phyloP scores from a whole-genome alignment of 2,797 vertebrate genomes.

The Enteromius unitaeniatus region DNA sequence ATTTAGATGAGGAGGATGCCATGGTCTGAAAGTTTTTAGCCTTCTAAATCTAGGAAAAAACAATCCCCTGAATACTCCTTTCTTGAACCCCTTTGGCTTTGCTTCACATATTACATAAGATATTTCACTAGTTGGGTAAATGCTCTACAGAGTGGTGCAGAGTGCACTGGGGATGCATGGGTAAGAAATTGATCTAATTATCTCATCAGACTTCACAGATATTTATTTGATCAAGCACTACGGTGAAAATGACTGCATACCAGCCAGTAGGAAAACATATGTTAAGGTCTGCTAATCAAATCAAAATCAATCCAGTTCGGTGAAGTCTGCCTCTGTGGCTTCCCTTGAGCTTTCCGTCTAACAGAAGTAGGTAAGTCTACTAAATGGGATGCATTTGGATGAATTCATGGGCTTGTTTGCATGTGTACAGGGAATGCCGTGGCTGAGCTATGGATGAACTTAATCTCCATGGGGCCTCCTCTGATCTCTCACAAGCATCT shows the following conservation, averaged over 20 bases:
- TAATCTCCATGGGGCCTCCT: constrained; percentile 56
- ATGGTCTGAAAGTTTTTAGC: neutral
- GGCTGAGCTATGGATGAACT: constrained; percentile 29
- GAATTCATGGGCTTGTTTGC: constrained; percentile 60
- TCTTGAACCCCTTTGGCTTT: constrained; percentile 1
- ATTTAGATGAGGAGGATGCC: constrained; percentile 4
- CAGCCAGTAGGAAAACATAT: neutral
- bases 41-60: neutral
- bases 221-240: constrained; percentile 21
- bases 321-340: constrained; percentile 26
- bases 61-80: neutral
- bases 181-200: constrained; percentile 44
- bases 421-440: constrained; percentile 39
- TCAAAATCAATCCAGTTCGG: constrained; percentile 35
- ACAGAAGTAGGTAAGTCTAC: constrained; percentile 3
- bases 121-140: constrained; percentile 20
- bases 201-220: constrained; percentile 40
- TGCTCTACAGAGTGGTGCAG: neutral
- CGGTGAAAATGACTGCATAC: constrained; percentile 20
- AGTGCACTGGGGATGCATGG: neutral
- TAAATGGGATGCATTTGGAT: constrained; percentile 46
- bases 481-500: constrained; percentile 58
- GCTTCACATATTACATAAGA: constrained; percentile 40
- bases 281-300: constrained; percentile 50
- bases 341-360: constrained; percentile 53